These are phyloP conservation scores for Euproctis similis DNA, from an alignment of 2,888 invertebrate genomes.

Conservation along the genomic window DNA sequence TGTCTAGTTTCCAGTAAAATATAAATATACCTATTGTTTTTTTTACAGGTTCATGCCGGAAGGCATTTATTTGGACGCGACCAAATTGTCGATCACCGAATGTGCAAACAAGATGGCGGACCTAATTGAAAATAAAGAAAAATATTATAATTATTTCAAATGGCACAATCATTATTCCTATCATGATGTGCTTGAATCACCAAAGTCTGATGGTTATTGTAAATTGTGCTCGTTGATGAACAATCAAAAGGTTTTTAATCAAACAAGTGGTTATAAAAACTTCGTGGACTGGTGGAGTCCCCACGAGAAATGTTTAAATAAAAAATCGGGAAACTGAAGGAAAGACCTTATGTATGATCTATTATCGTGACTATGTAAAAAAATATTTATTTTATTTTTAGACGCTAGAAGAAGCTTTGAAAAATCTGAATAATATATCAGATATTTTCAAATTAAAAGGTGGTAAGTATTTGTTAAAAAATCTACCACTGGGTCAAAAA, in stretches of 20 bases:
- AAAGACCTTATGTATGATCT: too few species aligned
- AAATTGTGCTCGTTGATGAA: slow-evolving; percentile 17
- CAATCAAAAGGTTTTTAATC: slow-evolving; percentile 2
- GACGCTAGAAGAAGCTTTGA: too few species aligned
- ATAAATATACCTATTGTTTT: not conserved
- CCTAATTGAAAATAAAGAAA: slow-evolving; percentile 22
- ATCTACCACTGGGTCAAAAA: too few species aligned
- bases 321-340: too few species aligned
- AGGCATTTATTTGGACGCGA: slow-evolving; percentile 21
- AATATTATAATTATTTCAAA: slow-evolving; percentile 29
- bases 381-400: too few species aligned
- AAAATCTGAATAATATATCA: too few species aligned
- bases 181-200: slow-evolving; percentile 11
- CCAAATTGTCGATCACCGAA: slow-evolving; percentile 5
- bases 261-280: slow-evolving; percentile 9
- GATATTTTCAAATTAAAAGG: too few species aligned
- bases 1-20: too few species aligned
- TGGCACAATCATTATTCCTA: slow-evolving; percentile 37
- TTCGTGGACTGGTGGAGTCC: slow-evolving; percentile 24
- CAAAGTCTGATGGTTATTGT: slow-evolving; percentile 19
- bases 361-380: too few species aligned
- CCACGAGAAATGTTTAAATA: too few species aligned
- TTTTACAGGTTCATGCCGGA: slow-evolving; percentile 29
- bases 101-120: slow-evolving; percentile 24
- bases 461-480: too few species aligned